A percentile compares a stretch with the other conserved stretches of the same genome.
phyloP scores from a whole-genome alignment of 2,113 vertebrate genomes.

The Eira barbara region DNA sequence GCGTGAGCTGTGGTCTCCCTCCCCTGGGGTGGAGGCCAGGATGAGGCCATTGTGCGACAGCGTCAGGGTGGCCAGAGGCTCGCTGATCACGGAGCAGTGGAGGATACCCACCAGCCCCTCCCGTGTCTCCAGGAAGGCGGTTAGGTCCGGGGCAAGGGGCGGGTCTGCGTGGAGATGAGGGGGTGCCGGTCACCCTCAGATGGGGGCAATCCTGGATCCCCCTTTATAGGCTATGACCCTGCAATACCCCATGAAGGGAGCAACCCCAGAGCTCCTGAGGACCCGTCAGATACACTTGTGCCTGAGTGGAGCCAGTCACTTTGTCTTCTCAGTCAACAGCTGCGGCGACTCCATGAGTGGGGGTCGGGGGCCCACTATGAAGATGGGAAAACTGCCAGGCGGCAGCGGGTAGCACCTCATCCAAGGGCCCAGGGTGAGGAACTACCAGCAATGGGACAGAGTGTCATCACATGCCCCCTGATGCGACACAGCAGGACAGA shows the following conservation, averaged over 20 bases:
- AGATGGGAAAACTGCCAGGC: background rate
- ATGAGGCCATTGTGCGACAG: background rate
- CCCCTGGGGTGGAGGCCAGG: conserved; percentile 56
- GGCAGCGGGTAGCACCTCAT: background rate
- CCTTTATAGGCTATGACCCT: background rate
- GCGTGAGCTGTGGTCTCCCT: background rate
- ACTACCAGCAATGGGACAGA: background rate
- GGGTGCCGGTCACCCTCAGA: background rate
- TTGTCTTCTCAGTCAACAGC: background rate
- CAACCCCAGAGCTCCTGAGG: background rate
- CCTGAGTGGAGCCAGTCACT: background rate
- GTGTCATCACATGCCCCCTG: fast-evolving
- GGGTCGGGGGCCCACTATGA: background rate
- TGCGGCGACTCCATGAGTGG: background rate
- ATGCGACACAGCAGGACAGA: fast-evolving
- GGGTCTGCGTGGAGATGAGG: conserved; percentile 71
- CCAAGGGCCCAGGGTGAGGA: background rate
- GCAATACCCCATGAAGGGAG: background rate
- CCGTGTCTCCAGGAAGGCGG: conserved; percentile 79
- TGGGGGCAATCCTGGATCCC: background rate
- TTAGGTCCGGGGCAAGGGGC: conserved; percentile 68
- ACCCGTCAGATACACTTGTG: background rate
- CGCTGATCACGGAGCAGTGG: conserved; percentile 79
- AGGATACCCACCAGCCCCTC: conserved; percentile 67
- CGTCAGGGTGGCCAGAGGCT: conserved; percentile 72